Base-by-base conservation (phyloP, 2,888 invertebrate genomes). In the Xylota sylvarum region DNA sequence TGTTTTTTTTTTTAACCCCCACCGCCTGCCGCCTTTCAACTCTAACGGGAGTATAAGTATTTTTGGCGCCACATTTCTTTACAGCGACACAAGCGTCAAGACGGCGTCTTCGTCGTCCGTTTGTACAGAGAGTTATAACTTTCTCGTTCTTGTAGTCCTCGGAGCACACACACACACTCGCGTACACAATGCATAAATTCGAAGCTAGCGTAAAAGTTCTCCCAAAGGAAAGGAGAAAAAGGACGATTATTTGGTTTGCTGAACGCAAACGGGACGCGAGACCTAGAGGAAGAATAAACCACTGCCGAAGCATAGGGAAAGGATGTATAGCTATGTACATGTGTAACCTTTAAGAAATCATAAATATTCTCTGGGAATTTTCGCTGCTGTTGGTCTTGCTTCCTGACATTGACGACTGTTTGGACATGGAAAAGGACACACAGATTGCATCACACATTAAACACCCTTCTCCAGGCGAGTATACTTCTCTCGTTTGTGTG, bases 61-160 rank as follows among this genome's bases (percentile, higher is more conserved):
- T 86, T 83, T 88, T 88, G 89, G 89, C 89, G 89, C 89, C 89
- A 88, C 85, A 88, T 88, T 88, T 89, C 89, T 89, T 86, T 73
- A 86, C 73, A 86, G 82, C 69, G 82, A 86, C 56, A 73, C 56
- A 86, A 89, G 86, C 89, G 89, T 88, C 89, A 89, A 87, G 89
- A 89, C 89, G 89, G 89, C 89, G 89, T 78, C 88, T 85, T 83
- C 65, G 58, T 86, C 73, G 77, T 76, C 62, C 88, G 73, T 83
- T 81, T 88, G 58, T 72, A 62, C 72, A 79, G 65, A 87, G 79
- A 87, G 70, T 84, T 82, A 86, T 86, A 86, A 77, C 82, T 69
- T 69, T 86, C 56, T 82, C 40, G 56, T 77, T 62, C 82, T 81
- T 70, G 50, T 65, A 58, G 74, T 74, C 69, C 43, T 70, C n/a